Base-by-base conservation (phyloP, 2,797 vertebrate species). In the Sorex maritimensis region DNA sequence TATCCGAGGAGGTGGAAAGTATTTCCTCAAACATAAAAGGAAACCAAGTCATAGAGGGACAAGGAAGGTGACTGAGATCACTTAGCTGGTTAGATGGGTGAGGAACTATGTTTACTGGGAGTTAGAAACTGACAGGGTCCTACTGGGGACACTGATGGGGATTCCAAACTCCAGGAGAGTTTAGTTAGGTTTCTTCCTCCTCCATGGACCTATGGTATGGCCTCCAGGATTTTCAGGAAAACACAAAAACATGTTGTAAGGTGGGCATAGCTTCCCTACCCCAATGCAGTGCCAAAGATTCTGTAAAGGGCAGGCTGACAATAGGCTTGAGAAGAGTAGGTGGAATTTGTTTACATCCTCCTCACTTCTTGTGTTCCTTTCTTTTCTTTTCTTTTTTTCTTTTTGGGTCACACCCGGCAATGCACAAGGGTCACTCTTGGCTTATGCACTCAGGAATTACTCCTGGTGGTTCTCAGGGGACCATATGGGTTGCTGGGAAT, bases 181-280 rank as follows among this genome's bases (percentile, higher is more conserved):
- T 61, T 8, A 21, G 11, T 52, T 71, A 74, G 17, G 6, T 34
- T 63, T 14, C 38, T 89, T 65, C 17, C 7, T 41, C 15, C 13
- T 61, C 65, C 24, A 12, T 2, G 75, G 30, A 6, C 49, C 41
- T 81, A 2, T 17, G 15, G 34, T 74, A 28, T 85, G 24, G 2
- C 72, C 24, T 88, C 4, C 11, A 10, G n/a, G 15, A 9, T 68
- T 87, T 94, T 92, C 14, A 85, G 72, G 34, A 17, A 67, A 93
- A 91, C 63, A 55, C 15, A 87, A 61, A 84, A 72, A 79, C 9
- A 17, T 41, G 46, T 0, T 2, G 41, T 44, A 67, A 30, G 9
- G 19, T 26, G 21, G 67, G 19, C 67, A 5, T 8, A 10, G 4
- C 13, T 7, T 49, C 26, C 41, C 34, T 1, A 78, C 4, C 7